phyloP scores from a whole-genome alignment of 2,113 vertebrate species.

The Ploceus nigricollis region DNA sequence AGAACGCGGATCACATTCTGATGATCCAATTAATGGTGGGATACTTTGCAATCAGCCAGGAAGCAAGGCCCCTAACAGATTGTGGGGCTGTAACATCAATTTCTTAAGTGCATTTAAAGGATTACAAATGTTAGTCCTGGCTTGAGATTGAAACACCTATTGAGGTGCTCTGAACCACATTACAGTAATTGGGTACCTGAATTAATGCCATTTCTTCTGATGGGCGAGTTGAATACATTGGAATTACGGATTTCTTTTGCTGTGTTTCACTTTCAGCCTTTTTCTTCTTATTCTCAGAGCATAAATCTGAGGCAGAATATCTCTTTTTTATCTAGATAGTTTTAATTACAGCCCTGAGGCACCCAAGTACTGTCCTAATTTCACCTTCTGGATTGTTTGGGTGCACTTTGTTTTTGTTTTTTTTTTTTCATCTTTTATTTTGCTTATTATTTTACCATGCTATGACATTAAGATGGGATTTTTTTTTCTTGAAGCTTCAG shows the following conservation, averaged over 20 bases:
- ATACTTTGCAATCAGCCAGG: slow-evolving; percentile 86
- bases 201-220: slow-evolving; percentile 77
- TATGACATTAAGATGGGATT: background rate
- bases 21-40: slow-evolving; percentile 98
- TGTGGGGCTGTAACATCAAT: slow-evolving; percentile 94
- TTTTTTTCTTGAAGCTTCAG: slow-evolving; percentile 18
- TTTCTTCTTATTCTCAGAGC: background rate
- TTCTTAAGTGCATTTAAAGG: slow-evolving; percentile 99
- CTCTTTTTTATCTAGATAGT: slow-evolving; percentile 53
- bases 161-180: slow-evolving; percentile 83
- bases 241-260: slow-evolving; percentile 65
- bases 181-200: slow-evolving; percentile 88
- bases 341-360: slow-evolving; percentile 69
- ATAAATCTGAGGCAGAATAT: slow-evolving; percentile 59
- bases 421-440: background rate
- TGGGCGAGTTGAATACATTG: slow-evolving; percentile 56
- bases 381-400: slow-evolving; percentile 55
- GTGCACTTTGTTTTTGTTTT: background rate
- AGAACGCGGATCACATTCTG: slow-evolving; percentile 93
- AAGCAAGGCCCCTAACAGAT: slow-evolving; percentile 89
- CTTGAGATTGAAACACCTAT: slow-evolving; percentile 83
- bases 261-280: slow-evolving; percentile 52
- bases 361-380: slow-evolving; percentile 48
- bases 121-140: slow-evolving; percentile 92
- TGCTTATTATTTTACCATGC: slow-evolving; percentile 23